Evolutionary conservation across 2,113 vertebrate genomes (phyloP).

Genomic region (Eulemur macaco): DNA sequence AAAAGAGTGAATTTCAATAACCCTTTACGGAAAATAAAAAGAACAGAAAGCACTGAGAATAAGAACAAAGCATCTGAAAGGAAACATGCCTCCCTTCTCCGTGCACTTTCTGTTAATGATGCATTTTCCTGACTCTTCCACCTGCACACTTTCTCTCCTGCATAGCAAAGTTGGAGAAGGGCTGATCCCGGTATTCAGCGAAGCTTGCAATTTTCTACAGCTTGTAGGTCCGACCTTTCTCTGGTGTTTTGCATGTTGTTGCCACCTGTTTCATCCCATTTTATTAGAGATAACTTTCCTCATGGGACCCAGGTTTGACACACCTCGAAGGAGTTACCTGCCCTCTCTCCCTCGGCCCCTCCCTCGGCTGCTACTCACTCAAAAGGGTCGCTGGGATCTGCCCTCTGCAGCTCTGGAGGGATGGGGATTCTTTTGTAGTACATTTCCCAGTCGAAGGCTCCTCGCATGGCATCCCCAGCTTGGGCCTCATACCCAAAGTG

Average conservation of each 20-base stretch:
- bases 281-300: slow-evolving; percentile 47
- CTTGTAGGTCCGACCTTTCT: slow-evolving; percentile 13
- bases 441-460: slow-evolving; percentile 97
- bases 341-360: slow-evolving; percentile 45
- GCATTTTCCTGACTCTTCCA: not conserved
- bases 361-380: slow-evolving; percentile 87
- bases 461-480: slow-evolving; percentile 93
- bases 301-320: not conserved
- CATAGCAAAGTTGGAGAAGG: not conserved
- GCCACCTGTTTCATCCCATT: slow-evolving; percentile 36
- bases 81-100: not conserved
- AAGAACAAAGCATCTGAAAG: not conserved
- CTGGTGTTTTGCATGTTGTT: not conserved
- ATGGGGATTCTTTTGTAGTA: slow-evolving; percentile 96
- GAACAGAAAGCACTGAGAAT: not conserved
- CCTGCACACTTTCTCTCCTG: not conserved
- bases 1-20: slow-evolving; percentile 39
- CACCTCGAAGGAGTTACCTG: not conserved
- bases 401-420: slow-evolving; percentile 90
- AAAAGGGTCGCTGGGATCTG: slow-evolving; percentile 93
- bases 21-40: slow-evolving; percentile 41
- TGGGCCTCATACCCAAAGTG: slow-evolving; percentile 95
- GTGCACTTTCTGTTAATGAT: not conserved
- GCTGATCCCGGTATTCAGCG: not conserved
- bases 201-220: slow-evolving; percentile 30